A percentile compares a stretch with the other conserved stretches of the same genome.
Conservation (phyloP, 2,797 vertebrate species). For the Pipistrellus kuhlii region DNA sequence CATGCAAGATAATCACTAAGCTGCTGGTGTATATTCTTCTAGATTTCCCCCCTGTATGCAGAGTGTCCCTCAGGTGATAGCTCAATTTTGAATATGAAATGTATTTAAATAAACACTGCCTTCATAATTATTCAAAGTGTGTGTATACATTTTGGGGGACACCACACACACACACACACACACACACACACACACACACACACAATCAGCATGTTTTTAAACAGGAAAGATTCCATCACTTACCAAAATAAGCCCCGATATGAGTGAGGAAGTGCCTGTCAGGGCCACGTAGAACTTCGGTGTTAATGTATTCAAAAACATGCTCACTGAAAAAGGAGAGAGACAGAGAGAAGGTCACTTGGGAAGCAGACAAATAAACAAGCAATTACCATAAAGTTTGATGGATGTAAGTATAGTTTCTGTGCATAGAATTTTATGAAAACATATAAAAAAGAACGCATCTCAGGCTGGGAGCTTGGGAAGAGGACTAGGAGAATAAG, state of each 20-base stretch:
- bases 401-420: neutral
- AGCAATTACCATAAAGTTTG: neutral
- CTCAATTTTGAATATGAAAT: neutral
- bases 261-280: conserved; percentile 98
- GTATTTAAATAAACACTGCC: neutral
- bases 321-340: conserved; percentile 92
- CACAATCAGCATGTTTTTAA: conserved; percentile 28
- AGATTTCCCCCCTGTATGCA: neutral
- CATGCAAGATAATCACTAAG: neutral
- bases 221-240: conserved; percentile 85
- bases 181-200: neutral
- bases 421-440: neutral
- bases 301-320: conserved; percentile 99
- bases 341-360: neutral
- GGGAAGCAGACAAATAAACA: neutral
- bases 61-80: neutral
- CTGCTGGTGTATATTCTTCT: neutral
- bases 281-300: conserved; percentile 99
- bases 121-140: neutral
- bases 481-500: neutral
- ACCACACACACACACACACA: neutral
- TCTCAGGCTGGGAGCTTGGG: neutral
- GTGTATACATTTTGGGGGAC: neutral
- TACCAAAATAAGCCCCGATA: conserved; percentile 99
- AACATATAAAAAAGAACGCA: neutral